Evolutionary conservation across 2,797 vertebrate species (phyloP), one percentile per base, ranked within the genome.

Genomic region (Ctenochaetus hawaiiensis): DNA sequence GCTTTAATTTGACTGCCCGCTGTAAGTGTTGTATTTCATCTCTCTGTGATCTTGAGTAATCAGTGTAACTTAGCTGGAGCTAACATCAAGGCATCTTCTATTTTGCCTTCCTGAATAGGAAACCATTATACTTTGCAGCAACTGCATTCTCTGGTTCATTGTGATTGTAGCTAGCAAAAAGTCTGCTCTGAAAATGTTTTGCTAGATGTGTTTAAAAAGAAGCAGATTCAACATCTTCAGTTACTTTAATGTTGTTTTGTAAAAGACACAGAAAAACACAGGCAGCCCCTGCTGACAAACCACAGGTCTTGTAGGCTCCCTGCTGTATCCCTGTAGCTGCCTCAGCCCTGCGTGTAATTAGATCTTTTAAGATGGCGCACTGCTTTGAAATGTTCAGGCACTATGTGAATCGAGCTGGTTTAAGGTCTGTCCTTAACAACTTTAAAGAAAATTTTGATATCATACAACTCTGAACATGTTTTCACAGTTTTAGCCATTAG

Each of bases 181-280:
- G 44, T 67, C 34, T 73, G n/a, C 34, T 30, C 20, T 57, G 39
- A 30, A 30, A 4, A 30, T 30, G 26, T 30, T 53, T 77, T 51
- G n/a, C 22, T 52, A 12, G 51, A 52, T 61, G 45, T 23, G 22
- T 30, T 37, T 4, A 17, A 58, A 64, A 37, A 58, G 5, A 5
- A 30, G 41, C 14, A 20, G 20, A 57, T 49, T 8, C 18, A 20
- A 53, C 22, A 23, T 52, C 22, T 52, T 56, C 30, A 56, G 1
- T 30, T 30, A 30, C 26, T 53, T 54, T 30, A 10, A 16, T 26
- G 22, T 17, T 54, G 14, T 54, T 8, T 51, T 51, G 49, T 14
- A 26, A 23, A 53, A 7, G 23, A 16, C 18, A 30, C 26, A 30
- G 26, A 30, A 4, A 30, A 30, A 22, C 20, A 26, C 13, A 26